Conservation (phyloP, 1,140 invertebrate species). For the Mactra quadrangularis region DNA sequence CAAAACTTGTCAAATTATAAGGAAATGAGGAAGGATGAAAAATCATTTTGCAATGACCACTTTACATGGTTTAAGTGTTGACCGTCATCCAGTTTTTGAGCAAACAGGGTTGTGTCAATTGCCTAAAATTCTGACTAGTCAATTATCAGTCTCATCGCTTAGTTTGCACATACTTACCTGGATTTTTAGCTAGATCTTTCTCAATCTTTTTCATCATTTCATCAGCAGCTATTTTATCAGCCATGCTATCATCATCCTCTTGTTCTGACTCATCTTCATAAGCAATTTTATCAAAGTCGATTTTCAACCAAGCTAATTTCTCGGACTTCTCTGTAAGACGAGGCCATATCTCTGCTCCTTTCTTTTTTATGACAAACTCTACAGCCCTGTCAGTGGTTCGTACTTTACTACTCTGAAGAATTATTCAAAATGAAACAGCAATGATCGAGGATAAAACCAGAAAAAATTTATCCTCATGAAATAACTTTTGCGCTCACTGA, state of each 20-base stretch:
- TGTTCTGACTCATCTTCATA: conserved; percentile 87
- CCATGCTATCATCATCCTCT: conserved; percentile 53
- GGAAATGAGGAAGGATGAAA: too few species aligned
- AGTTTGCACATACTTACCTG: too few species aligned
- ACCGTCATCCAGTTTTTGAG: too few species aligned
- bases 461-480: too few species aligned
- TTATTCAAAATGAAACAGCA: background rate
- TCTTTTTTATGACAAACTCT: conserved; percentile 90
- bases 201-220: conserved; percentile 65
- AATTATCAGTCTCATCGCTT: too few species aligned
- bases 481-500: too few species aligned
- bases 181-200: conserved; percentile 51
- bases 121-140: too few species aligned
- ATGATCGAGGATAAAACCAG: too few species aligned
- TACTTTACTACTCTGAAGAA: conserved; percentile 84
- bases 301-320: conserved; percentile 95
- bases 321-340: conserved; percentile 90
- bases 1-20: too few species aligned
- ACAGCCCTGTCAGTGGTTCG: conserved; percentile 90
- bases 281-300: conserved; percentile 94
- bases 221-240: conserved; percentile 44
- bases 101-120: too few species aligned
- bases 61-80: too few species aligned
- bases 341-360: conserved; percentile 90
- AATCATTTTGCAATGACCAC: too few species aligned